Percentiles rank a stretch among this genome's conserved stretches.
Conservation (phyloP, 2,797 vertebrate genomes). For the Micrastur ruficollis region DNA sequence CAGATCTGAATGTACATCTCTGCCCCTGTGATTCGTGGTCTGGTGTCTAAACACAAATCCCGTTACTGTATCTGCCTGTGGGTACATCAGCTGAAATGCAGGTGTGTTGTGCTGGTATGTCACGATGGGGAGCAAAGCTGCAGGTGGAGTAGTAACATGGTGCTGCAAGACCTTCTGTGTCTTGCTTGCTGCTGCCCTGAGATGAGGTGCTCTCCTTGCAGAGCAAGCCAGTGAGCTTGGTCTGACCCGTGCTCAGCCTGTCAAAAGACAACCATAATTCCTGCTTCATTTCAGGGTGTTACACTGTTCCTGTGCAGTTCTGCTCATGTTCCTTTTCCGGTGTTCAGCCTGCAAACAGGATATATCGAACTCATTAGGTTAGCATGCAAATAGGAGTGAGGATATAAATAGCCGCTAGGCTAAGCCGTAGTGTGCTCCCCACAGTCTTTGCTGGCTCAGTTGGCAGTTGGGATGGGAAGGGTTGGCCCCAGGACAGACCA, state of each 20-base stretch:
- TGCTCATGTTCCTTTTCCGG: neutral
- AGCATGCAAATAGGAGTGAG: neutral
- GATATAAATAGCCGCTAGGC: neutral
- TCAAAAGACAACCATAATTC: neutral
- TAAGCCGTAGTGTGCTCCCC: neutral
- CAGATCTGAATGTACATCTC: neutral
- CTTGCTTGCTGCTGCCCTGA: neutral
- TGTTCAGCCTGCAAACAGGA: neutral
- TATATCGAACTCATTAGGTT: neutral
- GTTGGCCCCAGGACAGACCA: no score
- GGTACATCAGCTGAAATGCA: neutral
- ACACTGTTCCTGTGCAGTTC: neutral
- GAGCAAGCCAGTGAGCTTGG: neutral
- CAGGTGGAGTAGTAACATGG: neutral
- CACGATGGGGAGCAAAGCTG: neutral
- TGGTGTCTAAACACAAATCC: neutral
- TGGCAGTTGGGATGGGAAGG: neutral
- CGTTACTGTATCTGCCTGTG: fast-evolving
- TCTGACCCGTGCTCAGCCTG: neutral
- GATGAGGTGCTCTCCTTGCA: neutral
- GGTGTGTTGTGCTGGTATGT: fast-evolving
- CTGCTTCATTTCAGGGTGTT: neutral
- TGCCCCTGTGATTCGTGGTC: no score
- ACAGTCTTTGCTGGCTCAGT: fast-evolving
- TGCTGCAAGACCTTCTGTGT: neutral